Evolutionary conservation across 2,797 vertebrate species (phyloP).

Genomic region (Phalloptychus januarius): DNA sequence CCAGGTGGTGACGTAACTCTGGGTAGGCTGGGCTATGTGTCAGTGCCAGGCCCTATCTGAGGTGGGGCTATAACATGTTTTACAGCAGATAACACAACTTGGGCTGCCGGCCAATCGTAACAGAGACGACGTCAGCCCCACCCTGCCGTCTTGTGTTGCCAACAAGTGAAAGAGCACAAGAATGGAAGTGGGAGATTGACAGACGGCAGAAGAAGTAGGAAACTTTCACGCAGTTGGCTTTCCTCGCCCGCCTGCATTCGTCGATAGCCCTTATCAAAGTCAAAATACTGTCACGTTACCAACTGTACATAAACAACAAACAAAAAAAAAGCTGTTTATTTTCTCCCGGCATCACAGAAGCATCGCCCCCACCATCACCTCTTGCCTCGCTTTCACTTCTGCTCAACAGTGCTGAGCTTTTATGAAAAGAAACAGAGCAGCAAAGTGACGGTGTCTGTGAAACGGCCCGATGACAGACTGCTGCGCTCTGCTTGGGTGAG

Average conservation of each 20-base stretch:
- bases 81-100: constrained; percentile 85
- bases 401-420: constrained; percentile 37
- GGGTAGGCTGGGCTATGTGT: constrained; percentile 82
- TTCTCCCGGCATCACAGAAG: constrained; percentile 28
- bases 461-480: constrained; percentile 59
- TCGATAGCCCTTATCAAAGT: constrained; percentile 82
- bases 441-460: constrained; percentile 50
- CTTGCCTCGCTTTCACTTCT: constrained; percentile 40
- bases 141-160: constrained; percentile 57
- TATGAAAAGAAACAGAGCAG: constrained; percentile 48
- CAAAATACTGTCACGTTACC: constrained; percentile 33
- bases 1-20: constrained; percentile 64
- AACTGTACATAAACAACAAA: constrained; percentile 37
- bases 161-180: constrained; percentile 34
- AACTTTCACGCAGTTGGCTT: constrained; percentile 12
- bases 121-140: constrained; percentile 63
- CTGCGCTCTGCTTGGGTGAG: constrained; percentile 65
- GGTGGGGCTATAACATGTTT: constrained; percentile 86
- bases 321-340: constrained; percentile 16
- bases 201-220: constrained; percentile 39
- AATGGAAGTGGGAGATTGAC: constrained; percentile 59
- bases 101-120: constrained; percentile 78
- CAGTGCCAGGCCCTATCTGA: constrained; percentile 84
- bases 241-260: constrained; percentile 62
- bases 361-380: constrained; percentile 15